Conservation (phyloP, 1,140 invertebrate genomes). For the Leptestheria dahalacensis region DNA sequence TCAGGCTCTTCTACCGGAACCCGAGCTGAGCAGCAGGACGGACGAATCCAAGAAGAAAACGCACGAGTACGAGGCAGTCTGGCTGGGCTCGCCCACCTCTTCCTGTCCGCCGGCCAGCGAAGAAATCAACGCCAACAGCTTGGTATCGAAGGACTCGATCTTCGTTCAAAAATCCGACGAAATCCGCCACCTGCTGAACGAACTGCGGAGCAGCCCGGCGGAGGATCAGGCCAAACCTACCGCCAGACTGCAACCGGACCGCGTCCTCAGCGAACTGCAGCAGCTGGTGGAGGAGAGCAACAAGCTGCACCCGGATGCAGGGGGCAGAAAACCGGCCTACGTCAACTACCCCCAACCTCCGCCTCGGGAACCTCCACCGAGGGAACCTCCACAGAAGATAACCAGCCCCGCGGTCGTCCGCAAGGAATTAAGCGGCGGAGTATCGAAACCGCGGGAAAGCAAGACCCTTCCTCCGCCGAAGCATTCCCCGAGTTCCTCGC, state of each 20-base stretch:
- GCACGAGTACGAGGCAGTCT: slow-evolving; percentile 14
- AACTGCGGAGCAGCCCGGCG: not conserved
- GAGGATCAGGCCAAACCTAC: not conserved
- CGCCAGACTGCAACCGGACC: not conserved
- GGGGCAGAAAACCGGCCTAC: not conserved
- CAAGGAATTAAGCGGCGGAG: no score
- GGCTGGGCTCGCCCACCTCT: slow-evolving; percentile 2
- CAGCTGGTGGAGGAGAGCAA: not conserved
- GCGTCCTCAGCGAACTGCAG: slow-evolving; percentile 7
- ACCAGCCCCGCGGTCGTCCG: not conserved
- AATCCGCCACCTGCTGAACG: slow-evolving; percentile 12
- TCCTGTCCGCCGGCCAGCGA: not conserved
- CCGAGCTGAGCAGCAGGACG: not conserved
- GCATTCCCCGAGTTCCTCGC: not conserved
- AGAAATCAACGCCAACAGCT: not conserved
- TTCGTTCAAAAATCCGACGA: slow-evolving; percentile 14
- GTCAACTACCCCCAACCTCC: slow-evolving; percentile 4
- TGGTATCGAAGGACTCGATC: slow-evolving; percentile 12
- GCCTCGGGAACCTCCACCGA: not conserved
- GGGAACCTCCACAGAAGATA: not conserved
- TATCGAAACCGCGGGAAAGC: no score
- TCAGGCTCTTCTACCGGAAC: not conserved
- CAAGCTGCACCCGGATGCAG: not conserved
- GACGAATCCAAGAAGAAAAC: not conserved
- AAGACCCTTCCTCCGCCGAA: not conserved